Evolutionary conservation across 2,113 vertebrate species (phyloP).

Genomic region (Platanista minor): DNA sequence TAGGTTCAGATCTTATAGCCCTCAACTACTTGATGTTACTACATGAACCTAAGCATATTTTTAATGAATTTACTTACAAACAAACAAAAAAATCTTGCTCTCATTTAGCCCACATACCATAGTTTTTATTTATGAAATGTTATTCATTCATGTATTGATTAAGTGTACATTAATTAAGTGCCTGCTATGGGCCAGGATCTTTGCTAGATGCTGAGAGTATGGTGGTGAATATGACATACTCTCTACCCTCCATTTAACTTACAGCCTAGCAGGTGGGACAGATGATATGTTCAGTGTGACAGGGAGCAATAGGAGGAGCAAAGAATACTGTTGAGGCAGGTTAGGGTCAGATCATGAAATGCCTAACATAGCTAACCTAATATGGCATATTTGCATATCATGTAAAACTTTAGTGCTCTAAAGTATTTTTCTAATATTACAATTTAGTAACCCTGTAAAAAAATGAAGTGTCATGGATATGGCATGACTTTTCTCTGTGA

Average conservation of each 20-base stretch:
- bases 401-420: not conserved
- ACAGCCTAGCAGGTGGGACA: not conserved
- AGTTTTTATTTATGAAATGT: not conserved
- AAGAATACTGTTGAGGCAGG: not conserved
- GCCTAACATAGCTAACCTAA: not conserved
- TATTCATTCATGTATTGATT: not conserved
- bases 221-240: not conserved
- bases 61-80: not conserved
- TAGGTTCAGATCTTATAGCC: not conserved
- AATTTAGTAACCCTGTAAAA: not conserved
- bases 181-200: not conserved
- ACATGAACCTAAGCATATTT: not conserved
- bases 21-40: not conserved
- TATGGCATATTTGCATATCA: not conserved
- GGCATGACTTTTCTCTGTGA: not conserved
- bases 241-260: not conserved
- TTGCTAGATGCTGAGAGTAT: not conserved
- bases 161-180: not conserved
- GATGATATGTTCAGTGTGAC: accelerated
- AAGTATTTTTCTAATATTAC: not conserved
- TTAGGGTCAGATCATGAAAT: not conserved
- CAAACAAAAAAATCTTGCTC: not conserved
- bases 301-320: too few relatives aligned
- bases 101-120: not conserved
- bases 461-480: not conserved